phyloP scores from a whole-genome alignment of 2,888 invertebrate species.

The Belgica antarctica region DNA sequence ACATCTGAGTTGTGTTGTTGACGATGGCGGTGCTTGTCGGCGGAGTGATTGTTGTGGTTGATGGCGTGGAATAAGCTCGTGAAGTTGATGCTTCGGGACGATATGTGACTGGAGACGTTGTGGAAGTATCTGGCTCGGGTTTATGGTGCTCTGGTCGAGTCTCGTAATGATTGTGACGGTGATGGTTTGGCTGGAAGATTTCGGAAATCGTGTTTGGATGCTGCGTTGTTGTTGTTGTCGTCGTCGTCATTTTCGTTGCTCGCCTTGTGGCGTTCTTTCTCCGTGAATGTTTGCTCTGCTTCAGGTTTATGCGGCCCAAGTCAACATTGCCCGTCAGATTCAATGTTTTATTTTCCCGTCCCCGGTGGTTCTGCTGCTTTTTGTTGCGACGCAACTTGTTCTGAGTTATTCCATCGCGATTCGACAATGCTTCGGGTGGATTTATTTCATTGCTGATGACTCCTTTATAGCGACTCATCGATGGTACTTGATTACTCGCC shows the following conservation, averaged over 20 bases:
- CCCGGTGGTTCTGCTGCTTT: constrained; percentile 20
- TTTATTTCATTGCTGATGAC: constrained; percentile 38
- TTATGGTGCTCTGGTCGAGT: not conserved
- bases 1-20: not conserved
- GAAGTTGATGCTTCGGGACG: not conserved
- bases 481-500: constrained; percentile 30
- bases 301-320: not conserved
- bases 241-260: not conserved
- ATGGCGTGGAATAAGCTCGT: not conserved
- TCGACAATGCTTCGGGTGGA: constrained; percentile 25
- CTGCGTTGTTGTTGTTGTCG: constrained; percentile 19
- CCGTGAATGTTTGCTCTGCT: not conserved
- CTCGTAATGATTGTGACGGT: constrained; percentile 39
- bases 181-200: constrained; percentile 8
- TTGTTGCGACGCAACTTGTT: not conserved
- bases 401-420: not conserved
- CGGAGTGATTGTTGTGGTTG: not conserved
- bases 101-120: not conserved
- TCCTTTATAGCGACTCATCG: not conserved
- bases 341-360: not conserved
- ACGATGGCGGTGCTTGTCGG: not conserved
- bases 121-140: not conserved
- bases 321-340: constrained; percentile 34
- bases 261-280: not conserved
- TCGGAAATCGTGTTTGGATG: constrained; percentile 22